Percentiles rank a stretch among this genome's conserved stretches.
phyloP scores from a whole-genome alignment of 2,888 invertebrate genomes.

The Carpatolechia fugitivella region DNA sequence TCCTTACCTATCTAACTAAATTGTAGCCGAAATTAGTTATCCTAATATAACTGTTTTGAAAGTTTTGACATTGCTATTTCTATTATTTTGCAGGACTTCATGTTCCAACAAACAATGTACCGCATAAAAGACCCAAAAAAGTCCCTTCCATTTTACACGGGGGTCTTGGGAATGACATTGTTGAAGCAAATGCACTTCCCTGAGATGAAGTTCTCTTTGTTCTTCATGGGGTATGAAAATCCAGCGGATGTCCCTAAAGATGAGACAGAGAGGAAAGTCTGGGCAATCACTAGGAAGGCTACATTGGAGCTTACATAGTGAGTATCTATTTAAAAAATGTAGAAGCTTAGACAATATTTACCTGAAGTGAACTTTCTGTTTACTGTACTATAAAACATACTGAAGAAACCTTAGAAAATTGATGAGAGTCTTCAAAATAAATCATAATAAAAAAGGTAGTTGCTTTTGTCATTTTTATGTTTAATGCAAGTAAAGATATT shows the following conservation, averaged over 20 bases:
- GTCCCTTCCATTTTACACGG: slow-evolving; percentile 94
- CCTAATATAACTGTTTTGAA: no score
- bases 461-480: no score
- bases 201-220: slow-evolving; percentile 83
- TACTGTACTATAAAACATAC: no score
- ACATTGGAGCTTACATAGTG: slow-evolving; percentile 96
- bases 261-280: slow-evolving; percentile 82
- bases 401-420: no score
- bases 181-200: slow-evolving; percentile 91
- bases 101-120: slow-evolving; percentile 98
- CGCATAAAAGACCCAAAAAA: slow-evolving; percentile 94
- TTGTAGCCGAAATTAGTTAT: no score
- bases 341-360: no score
- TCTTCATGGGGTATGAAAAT: slow-evolving; percentile 94
- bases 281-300: slow-evolving; percentile 91
- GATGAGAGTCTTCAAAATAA: no score
- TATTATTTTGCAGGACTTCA: slow-evolving; percentile 85
- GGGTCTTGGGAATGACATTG: slow-evolving; percentile 94
- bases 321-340: slow-evolving; percentile 52
- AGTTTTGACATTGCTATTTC: background rate
- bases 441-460: no score
- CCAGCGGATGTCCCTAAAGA: slow-evolving; percentile 86
- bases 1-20: no score
- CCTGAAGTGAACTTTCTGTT: no score
- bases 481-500: no score